Conservation (phyloP, 2,797 vertebrate species). For the Pempheris klunzingeri region DNA sequence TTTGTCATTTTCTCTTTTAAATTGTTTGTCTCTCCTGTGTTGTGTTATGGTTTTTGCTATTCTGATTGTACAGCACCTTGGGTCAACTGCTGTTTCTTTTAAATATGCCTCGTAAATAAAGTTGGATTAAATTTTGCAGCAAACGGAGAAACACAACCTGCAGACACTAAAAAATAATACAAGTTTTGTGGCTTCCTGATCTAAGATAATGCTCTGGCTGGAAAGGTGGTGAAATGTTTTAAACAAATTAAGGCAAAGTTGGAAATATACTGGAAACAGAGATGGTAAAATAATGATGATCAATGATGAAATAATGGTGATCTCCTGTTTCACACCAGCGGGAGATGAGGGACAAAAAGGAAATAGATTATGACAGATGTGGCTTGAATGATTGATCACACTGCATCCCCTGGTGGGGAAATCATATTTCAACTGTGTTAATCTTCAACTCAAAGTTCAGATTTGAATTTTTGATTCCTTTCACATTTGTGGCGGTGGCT, state of each 20-base stretch:
- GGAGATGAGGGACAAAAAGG: not conserved
- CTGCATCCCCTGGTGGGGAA: not conserved
- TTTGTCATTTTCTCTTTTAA: too few species aligned
- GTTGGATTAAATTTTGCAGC: too few species aligned
- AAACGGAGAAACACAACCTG: not conserved
- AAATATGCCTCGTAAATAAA: too few species aligned
- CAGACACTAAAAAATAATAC: too few species aligned
- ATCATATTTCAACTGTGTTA: not conserved
- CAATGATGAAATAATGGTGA: too few species aligned
- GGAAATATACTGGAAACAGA: not conserved
- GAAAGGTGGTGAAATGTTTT: not conserved
- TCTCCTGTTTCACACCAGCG: not conserved
- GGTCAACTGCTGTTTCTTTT: too few species aligned
- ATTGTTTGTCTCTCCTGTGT: too few species aligned
- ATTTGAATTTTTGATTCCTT: not conserved
- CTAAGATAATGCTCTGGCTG: not conserved
- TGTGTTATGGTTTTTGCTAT: too few species aligned
- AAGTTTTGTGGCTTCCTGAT: not conserved
- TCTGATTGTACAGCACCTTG: too few species aligned
- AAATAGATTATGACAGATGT: not conserved
- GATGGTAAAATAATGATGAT: not conserved
- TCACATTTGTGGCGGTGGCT: not conserved
- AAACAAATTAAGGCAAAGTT: not conserved
- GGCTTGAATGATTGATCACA: not conserved
- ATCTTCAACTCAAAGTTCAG: not conserved